Evolutionary conservation across 2,888 invertebrate species (phyloP), one percentile per base, ranked within the genome.

Genomic region (Cylindroiulus punctatus): DNA sequence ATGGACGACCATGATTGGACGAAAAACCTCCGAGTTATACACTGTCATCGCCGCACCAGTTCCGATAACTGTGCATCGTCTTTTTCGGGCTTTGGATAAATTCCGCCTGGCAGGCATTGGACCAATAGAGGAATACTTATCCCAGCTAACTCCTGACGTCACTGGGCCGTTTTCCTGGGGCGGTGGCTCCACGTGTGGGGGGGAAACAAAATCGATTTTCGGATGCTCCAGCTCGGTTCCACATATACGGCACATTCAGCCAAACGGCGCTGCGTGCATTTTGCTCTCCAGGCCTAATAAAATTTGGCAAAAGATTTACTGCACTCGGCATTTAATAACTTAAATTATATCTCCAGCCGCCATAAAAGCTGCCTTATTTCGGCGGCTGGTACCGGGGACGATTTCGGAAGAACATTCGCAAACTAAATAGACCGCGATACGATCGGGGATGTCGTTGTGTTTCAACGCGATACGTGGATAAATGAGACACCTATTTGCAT

Each of bases 261-360:
- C 17, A 52, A 52, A 19, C 12, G 4, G 17, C 52, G 12, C 17
- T 0, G 52, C 52, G 19, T 17, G n/a, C n/a, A n/a, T 52, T 52
- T 52, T 52, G 17, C 52, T 52, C 52, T 52, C 52, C 52, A 52
- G 52, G 52, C 52, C 52, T 17, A 17, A 52, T 52, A 52, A 52
- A 52, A 52, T 52, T n/a, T 52, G 52, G 52, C 52, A 17, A 52
- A 52, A 52, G 52, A 52, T 52, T 52, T 52, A 52, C 52, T 17
- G 52, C 52, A 52, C 52, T 52, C 52, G 52, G 52, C 52, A 52
- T 52, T 52, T 52, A 52, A 52, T 52, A 52, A 52, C 52, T 52
- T 52, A 52, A 52, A 52, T 52, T 52, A 52, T 52, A 52, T 17
- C 17, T 17, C 17, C 17, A 52, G 52, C 52, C 17, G 12, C 52